Evolutionary conservation across 2,113 vertebrate species (phyloP).

Genomic region (Sinocyclocheilus rhinocerous): DNA sequence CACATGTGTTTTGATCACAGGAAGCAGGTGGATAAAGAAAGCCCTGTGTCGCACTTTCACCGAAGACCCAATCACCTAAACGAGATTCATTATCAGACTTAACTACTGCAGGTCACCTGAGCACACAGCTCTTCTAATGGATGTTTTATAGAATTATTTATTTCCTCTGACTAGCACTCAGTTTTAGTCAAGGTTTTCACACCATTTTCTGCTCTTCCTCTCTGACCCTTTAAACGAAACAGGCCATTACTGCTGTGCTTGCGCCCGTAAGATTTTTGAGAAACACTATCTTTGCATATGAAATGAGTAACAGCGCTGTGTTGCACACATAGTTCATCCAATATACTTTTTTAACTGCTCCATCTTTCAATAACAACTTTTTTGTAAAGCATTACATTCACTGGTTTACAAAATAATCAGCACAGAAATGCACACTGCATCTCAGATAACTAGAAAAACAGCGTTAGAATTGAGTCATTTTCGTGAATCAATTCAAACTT

Average conservation of each 20-base stretch:
- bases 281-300: background rate
- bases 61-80: background rate
- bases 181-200: background rate
- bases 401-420: background rate
- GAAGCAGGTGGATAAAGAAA: background rate
- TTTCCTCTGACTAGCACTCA: background rate
- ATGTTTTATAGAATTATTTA: background rate
- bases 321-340: background rate
- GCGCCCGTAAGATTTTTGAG: background rate
- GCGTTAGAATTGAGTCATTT: background rate
- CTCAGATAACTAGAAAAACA: background rate
- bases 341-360: background rate
- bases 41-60: background rate
- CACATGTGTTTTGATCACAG: background rate
- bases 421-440: background rate
- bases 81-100: constrained; percentile 6
- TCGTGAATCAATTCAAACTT: background rate
- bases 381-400: background rate
- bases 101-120: constrained; percentile 22
- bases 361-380: background rate
- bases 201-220: background rate
- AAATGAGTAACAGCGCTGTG: background rate
- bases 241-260: background rate
- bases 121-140: background rate
- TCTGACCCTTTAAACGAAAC: background rate